Evolutionary conservation across 1,140 invertebrate genomes (phyloP).

Genomic region (Dolichoris vasculosae): DNA sequence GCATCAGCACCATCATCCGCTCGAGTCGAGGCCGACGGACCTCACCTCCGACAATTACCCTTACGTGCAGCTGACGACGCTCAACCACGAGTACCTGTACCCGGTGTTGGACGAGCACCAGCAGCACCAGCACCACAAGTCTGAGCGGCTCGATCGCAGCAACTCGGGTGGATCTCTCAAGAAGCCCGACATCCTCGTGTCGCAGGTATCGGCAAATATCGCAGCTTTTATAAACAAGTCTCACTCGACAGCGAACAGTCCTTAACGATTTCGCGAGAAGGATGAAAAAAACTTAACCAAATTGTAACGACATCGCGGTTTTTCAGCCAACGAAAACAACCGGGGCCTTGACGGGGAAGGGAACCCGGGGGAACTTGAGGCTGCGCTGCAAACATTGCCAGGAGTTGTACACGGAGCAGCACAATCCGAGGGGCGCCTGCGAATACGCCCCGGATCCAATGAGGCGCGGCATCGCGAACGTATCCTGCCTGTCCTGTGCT

Average conservation of each 20-base stretch:
- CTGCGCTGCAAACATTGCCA: slow-evolving; percentile 79
- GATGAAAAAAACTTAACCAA: no score
- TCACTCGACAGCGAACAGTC: no score
- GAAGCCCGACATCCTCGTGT: slow-evolving; percentile 76
- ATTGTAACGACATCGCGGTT: no score
- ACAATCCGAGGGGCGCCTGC: slow-evolving; percentile 88
- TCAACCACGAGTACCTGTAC: slow-evolving; percentile 88
- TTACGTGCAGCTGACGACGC: slow-evolving; percentile 89
- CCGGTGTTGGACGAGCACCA: slow-evolving; percentile 80
- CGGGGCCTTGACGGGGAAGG: slow-evolving; percentile 48
- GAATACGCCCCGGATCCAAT: slow-evolving; percentile 92
- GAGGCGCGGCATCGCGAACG: slow-evolving; percentile 84
- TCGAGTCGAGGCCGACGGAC: slow-evolving; percentile 58
- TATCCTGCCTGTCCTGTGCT: slow-evolving; percentile 90
- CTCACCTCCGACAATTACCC: slow-evolving; percentile 81
- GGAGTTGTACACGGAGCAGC: slow-evolving; percentile 84
- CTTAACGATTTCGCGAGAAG: no score
- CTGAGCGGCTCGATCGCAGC: slow-evolving; percentile 70
- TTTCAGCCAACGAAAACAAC: slow-evolving; percentile 37
- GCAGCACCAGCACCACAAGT: slow-evolving; percentile 67
- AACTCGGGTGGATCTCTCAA: slow-evolving; percentile 79
- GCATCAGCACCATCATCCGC: slow-evolving; percentile 52
- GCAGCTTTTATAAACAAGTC: no score
- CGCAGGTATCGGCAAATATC: slow-evolving; percentile 67
- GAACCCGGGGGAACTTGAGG: slow-evolving; percentile 60